phyloP scores from a whole-genome alignment of 2,888 invertebrate genomes.

The Drosophila austrosaltans region DNA sequence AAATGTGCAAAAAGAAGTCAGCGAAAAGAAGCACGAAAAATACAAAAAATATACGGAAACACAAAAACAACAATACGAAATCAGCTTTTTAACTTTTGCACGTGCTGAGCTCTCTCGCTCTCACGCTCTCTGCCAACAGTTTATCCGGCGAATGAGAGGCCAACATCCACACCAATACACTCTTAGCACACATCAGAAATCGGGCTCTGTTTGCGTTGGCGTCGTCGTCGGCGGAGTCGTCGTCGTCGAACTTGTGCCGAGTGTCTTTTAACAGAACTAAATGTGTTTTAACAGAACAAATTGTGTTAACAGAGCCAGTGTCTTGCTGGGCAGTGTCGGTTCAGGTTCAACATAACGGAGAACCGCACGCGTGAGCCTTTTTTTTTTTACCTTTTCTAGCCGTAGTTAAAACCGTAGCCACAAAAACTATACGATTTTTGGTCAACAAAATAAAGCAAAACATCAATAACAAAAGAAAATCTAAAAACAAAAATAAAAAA shows the following conservation, averaged over 20 bases:
- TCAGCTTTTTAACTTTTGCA: conserved; percentile 70
- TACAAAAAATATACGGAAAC: conserved; percentile 21
- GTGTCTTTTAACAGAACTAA: too few species aligned
- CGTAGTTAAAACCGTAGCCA: conserved; percentile 29
- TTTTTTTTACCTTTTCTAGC: conserved; percentile 9
- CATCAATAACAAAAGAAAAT: conserved; percentile 7
- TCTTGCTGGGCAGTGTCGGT: conserved; percentile 83
- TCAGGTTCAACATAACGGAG: conserved; percentile 66
- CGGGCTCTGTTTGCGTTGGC: conserved; percentile 34
- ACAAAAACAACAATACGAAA: conserved; percentile 38
- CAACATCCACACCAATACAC: conserved; percentile 49
- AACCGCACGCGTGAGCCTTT: conserved; percentile 39
- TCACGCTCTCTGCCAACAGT: conserved; percentile 31
- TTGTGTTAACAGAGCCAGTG: conserved; percentile 61
- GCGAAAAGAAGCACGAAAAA: neutral
- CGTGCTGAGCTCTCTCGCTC: conserved; percentile 61
- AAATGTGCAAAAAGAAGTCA: conserved; percentile 9
- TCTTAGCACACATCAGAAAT: conserved; percentile 3
- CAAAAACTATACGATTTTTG: conserved; percentile 17
- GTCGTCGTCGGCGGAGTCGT: conserved; percentile 26
- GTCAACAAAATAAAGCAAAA: neutral
- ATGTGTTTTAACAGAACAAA: too few species aligned
- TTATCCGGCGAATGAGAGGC: conserved; percentile 79
- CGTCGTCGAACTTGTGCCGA: neutral
- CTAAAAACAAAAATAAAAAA: conserved; percentile 4